Conservation (phyloP, 2,888 invertebrate species). For the Petrophora chlorosata region DNA sequence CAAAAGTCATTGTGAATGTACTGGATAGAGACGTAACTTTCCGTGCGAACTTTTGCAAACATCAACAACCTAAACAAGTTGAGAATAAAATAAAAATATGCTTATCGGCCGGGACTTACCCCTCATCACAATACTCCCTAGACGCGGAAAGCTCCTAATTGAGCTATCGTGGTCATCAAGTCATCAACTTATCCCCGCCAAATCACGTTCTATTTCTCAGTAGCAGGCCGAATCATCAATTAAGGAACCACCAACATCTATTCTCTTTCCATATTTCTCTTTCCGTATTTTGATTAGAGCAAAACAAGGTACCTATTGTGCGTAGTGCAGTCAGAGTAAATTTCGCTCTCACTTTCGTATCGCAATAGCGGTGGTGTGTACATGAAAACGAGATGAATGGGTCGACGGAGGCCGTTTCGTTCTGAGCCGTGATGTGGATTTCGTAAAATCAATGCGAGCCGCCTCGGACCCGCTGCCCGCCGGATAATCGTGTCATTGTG, state of each 20-base stretch:
- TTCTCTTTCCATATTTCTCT: constrained; percentile 65
- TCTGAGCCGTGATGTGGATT: constrained; percentile 77
- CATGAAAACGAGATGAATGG: constrained; percentile 83
- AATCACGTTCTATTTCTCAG: constrained; percentile 8
- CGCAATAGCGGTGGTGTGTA: constrained; percentile 74
- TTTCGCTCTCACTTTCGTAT: constrained; percentile 82
- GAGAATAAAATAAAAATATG: too few relatives aligned
- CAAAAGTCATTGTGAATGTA: too few relatives aligned
- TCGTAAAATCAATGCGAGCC: constrained; percentile 78
- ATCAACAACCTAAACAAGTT: too few relatives aligned
- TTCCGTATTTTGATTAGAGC: constrained; percentile 68
- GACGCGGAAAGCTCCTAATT: too few relatives aligned
- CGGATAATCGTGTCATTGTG: constrained; percentile 75
- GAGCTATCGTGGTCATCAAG: too few relatives aligned
- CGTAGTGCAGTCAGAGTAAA: constrained; percentile 75
- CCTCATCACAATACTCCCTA: too few relatives aligned
- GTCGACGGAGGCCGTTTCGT: constrained; percentile 76
- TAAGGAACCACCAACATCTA: constrained; percentile 57
- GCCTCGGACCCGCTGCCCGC: constrained; percentile 64
- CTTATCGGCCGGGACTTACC: too few relatives aligned
- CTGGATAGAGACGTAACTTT: too few relatives aligned
- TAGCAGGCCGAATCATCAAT: constrained; percentile 38
- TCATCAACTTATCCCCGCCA: constrained; percentile 14
- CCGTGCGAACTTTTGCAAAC: too few relatives aligned
- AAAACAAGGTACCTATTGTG: constrained; percentile 55